A percentile compares a stretch with the other conserved stretches of the same genome.
Evolutionary conservation across 2,113 vertebrate genomes (phyloP).

Genomic region (Bolborhynchus lineola): DNA sequence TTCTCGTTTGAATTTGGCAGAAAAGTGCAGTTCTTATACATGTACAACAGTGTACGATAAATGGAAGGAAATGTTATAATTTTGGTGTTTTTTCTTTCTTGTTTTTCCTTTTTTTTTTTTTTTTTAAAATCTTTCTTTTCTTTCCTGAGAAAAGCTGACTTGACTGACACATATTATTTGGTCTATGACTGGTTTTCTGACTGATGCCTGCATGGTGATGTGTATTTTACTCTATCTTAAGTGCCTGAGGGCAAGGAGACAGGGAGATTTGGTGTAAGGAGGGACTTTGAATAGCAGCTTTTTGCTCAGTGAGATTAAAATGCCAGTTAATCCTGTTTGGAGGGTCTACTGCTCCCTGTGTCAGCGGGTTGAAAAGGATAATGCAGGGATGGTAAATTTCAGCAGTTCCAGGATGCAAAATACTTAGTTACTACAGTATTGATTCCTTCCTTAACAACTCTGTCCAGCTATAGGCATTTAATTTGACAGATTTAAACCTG

Average conservation of each 20-base stretch:
- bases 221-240: not conserved
- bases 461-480: not conserved
- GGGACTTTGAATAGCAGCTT: not conserved
- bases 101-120: rapidly evolving
- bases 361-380: rapidly evolving
- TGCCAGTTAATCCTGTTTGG: not conserved
- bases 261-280: not conserved
- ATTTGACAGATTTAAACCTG: not conserved
- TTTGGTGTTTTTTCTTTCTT: not conserved
- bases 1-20: not conserved
- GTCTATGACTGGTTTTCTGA: not conserved
- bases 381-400: not conserved
- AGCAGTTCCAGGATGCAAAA: not conserved
- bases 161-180: not conserved
- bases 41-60: not conserved
- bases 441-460: not conserved
- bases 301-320: not conserved
- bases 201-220: not conserved
- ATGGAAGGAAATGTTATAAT: rapidly evolving
- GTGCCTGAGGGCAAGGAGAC: not conserved
- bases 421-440: not conserved
- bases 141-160: not conserved
- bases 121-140: not conserved
- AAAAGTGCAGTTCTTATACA: not conserved
- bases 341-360: not conserved